Base-by-base conservation (phyloP, 2,113 vertebrate species). In the Ibidorhyncha struthersii region DNA sequence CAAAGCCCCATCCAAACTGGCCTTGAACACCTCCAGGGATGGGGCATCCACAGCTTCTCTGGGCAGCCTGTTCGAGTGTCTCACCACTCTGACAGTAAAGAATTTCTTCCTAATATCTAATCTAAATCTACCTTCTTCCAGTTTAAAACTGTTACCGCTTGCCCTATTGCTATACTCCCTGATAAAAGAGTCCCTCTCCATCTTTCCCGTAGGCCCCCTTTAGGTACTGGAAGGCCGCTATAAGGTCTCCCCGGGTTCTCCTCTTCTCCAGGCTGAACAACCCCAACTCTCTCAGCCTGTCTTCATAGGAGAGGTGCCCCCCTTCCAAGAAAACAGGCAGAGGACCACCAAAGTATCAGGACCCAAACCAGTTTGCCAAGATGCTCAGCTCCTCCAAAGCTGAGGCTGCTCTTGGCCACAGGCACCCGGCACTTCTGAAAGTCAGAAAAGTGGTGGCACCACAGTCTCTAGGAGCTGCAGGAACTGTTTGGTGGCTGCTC, bases 381-480 rank as follows among this genome's bases (percentile, higher is more conserved):
- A 82, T 34, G 65, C 5, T 71, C 55, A 40, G 30, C 1, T 2
- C 27, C 59, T 32, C 59, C 63, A 81, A 40, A 70, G 27, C 14
- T 34, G 73, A 84, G 32, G 38, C 14, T 86, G 83, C 45, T 47
- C 71, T 65, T 0, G 0, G 15, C 15, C 13, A 1, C 36, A 45
- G 26, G 71, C 61, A 93, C 17, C 67, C 30, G 23, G 56, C 21
- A 63, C 36, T 77, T 47, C 8, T 18, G 20, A 74, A 32, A 71
- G 26, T 9, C 49, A 55, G 45, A 18, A 52, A 67, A 50, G 53
- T 2, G 5, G 52, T 40, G 43, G 80, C 65, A 86, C 27, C 5
- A 9, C 0, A 0, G 30, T 66, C 41, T 21, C 40, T 8, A 32
- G 13, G 20, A 70, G 25, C 58, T 8, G 40, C 59, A 43, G 40